Base-by-base conservation (phyloP, 1,140 invertebrate species). In the Lucilia sericata region DNA sequence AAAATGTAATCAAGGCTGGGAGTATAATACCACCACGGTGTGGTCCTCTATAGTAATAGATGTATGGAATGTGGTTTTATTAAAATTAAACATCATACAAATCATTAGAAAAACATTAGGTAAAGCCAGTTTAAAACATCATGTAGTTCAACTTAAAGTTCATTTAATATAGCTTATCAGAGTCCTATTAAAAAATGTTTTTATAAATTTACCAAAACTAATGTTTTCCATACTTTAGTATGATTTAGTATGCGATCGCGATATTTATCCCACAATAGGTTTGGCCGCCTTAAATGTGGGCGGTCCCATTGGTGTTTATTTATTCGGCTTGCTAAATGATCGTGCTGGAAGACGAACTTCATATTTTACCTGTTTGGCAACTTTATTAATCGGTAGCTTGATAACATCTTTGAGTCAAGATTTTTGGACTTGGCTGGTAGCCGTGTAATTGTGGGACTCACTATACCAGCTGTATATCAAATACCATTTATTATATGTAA, bases 401-500 rank as follows among this genome's bases (percentile, higher is more conserved):
- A 91, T 96, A 85, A 96, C 96, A 12, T 95, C 95, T 3, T 92
- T 95, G 74, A 94, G 96, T 47, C 93, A 93, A 75, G 93, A 95
- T 88, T 97, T 96, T 89, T 96, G 95, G 94, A 94, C 93, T 74
- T 98, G 97, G 94, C 96, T 0, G 91, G 93, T 2, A 95, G 95
- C 86, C 92, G 96, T 86, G 92, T 95, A 14, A 92, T 98, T 80
- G 96, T 97, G 7, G 97, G 97, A 19, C 91, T 97, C 1, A 97
- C 96, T 0, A 96, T 98, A 86, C 97, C 97, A 12, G 97, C 96
- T 5, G 95, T 98, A n/a, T 98, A 98, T 91, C 97, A 98, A 92
- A 97, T 98, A 90, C 97, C 97, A 5, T 98, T 98, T 88, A 98
- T 98, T 84, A 97, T 98, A 88, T 96, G 97, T 97, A 93, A 95